Percentiles rank a stretch among this genome's conserved stretches.
Evolutionary conservation across 1,140 invertebrate genomes (phyloP).

Genomic region (Whitmania pigra): DNA sequence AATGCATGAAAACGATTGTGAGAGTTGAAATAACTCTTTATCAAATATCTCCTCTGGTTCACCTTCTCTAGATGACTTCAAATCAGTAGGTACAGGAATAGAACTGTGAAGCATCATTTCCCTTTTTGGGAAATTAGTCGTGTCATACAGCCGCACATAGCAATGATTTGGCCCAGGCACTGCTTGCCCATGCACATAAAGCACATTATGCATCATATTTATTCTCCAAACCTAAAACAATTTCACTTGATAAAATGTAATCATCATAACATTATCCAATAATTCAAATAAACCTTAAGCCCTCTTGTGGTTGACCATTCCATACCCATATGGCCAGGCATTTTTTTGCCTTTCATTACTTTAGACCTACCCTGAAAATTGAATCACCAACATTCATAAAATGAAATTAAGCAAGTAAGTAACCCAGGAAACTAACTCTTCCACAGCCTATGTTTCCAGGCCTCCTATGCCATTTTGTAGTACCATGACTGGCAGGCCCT

Average conservation of each 20-base stretch:
- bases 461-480: constrained; percentile 85
- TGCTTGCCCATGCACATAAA: constrained; percentile 68
- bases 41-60: too few species aligned
- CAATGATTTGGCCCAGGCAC: constrained; percentile 67
- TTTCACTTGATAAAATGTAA: background rate
- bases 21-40: too few species aligned
- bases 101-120: constrained; percentile 37
- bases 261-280: too few species aligned
- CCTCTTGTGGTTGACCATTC: constrained; percentile 57
- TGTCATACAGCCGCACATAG: constrained; percentile 71
- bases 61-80: too few species aligned
- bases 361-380: constrained; percentile 54
- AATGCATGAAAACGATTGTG: too few species aligned
- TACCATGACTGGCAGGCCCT: constrained; percentile 73
- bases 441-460: constrained; percentile 69
- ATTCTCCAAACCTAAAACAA: constrained; percentile 64
- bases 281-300: constrained; percentile 49
- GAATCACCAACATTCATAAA: background rate
- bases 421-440: constrained; percentile 30
- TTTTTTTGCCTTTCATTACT: constrained; percentile 85
- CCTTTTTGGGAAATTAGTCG: constrained; percentile 44
- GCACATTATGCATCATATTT: constrained; percentile 81
- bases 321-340: constrained; percentile 92
- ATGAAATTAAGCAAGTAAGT: background rate
- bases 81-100: constrained; percentile 63